A percentile compares a stretch with the other conserved stretches of the same genome.
These are phyloP conservation scores for Scrobipalpa atriplicella DNA, from an alignment of 2,888 invertebrate species.

Conservation along the genomic window DNA sequence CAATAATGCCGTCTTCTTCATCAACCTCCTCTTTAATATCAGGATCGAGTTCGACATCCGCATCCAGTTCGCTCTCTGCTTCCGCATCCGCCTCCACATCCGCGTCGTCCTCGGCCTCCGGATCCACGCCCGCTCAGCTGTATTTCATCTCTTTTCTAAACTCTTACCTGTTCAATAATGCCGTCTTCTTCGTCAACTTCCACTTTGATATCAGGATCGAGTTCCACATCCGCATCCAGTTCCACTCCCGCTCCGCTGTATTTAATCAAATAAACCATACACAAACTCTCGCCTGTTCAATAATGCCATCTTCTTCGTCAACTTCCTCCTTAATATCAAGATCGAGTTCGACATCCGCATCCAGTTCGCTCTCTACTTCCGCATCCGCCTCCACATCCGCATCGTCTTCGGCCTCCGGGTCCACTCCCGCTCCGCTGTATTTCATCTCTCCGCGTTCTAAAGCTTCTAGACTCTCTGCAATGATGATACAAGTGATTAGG, in stretches of 20 bases:
- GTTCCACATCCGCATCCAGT: too few species aligned
- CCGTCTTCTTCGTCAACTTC: too few species aligned
- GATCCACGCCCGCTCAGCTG: conserved; percentile 86
- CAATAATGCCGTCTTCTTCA: conserved; percentile 75
- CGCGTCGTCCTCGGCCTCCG: conserved; percentile 84
- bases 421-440: conserved; percentile 87
- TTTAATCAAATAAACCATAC: conserved; percentile 82
- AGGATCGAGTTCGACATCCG: too few species aligned
- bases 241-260: conserved; percentile 87
- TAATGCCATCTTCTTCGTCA: conserved; percentile 82
- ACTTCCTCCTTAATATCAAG: conserved; percentile 85
- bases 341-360: conserved; percentile 78
- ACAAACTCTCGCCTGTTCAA: conserved; percentile 42
- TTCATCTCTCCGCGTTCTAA: conserved; percentile 95
- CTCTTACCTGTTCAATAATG: too few species aligned
- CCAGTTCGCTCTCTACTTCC: conserved; percentile 82
- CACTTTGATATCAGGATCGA: too few species aligned
- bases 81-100: conserved; percentile 76
- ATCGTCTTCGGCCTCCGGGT: conserved; percentile 85
- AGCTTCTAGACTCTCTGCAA: conserved; percentile 89
- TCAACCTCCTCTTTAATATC: too few species aligned
- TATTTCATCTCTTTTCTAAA: conserved; percentile 94
- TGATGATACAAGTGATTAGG: neutral
- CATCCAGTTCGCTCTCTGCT: conserved; percentile 61
- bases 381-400: conserved; percentile 70